Evolutionary conservation across 2,113 vertebrate genomes (phyloP).

Genomic region (Oncorhynchus nerka): DNA sequence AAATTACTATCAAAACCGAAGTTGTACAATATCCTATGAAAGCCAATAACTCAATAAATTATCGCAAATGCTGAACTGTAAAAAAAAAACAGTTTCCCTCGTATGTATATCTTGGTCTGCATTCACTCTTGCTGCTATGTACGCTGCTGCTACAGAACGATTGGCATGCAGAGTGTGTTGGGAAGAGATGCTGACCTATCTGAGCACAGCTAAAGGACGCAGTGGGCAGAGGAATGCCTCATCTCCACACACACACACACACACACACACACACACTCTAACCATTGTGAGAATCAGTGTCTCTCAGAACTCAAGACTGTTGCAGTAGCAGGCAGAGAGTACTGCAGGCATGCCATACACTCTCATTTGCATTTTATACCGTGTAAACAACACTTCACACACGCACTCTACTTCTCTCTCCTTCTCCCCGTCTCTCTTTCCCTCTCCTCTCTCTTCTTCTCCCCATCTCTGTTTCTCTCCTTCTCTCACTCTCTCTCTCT

Average conservation of each 20-base stretch:
- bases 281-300: conserved; percentile 5
- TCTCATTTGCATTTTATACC: conserved; percentile 51
- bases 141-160: too few species aligned
- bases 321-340: conserved; percentile 23
- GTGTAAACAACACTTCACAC: conserved; percentile 37
- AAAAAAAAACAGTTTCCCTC: too few species aligned
- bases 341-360: conserved; percentile 27
- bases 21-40: neutral
- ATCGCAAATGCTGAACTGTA: too few species aligned
- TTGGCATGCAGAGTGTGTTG: too few species aligned
- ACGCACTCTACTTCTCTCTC: conserved; percentile 7
- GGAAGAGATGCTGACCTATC: too few species aligned
- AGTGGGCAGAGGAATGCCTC: too few species aligned
- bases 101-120: too few species aligned
- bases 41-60: too few species aligned
- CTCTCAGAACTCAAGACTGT: conserved; percentile 29
- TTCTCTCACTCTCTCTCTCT: too few species aligned
- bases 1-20: neutral
- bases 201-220: too few species aligned
- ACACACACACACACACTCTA: neutral
- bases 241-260: neutral
- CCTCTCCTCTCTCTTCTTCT: too few species aligned
- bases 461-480: neutral
- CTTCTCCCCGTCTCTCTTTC: neutral
- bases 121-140: too few species aligned